A percentile compares a stretch with the other conserved stretches of the same genome.
These are phyloP conservation scores for Ormyrus rosae DNA, from an alignment of 2,888 invertebrate species.

Conservation along the genomic window DNA sequence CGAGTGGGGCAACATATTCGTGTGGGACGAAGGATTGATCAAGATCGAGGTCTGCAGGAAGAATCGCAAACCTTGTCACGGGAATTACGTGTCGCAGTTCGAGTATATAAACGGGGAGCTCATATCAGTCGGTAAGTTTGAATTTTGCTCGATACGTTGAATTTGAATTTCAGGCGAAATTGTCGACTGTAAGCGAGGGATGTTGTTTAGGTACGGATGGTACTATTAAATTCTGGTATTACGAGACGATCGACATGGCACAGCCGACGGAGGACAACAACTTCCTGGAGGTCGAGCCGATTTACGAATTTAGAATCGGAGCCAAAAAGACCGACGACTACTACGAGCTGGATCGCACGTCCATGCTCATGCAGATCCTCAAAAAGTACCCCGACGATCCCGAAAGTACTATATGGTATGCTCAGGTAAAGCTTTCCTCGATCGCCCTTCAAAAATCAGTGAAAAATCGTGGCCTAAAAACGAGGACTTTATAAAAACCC, in stretches of 20 bases:
- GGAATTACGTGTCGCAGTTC: constrained; percentile 83
- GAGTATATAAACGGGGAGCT: constrained; percentile 77
- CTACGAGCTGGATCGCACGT: no score
- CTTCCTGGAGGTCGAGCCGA: constrained; percentile 89
- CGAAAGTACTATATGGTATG: constrained; percentile 80
- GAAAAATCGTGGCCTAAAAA: no score
- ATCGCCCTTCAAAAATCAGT: neutral
- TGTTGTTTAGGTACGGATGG: constrained; percentile 82
- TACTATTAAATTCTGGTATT: constrained; percentile 90
- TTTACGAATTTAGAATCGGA: constrained; percentile 86
- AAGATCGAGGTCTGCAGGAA: constrained; percentile 88
- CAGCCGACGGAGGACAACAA: constrained; percentile 89
- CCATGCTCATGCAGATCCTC: constrained; percentile 78
- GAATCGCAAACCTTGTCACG: constrained; percentile 85
- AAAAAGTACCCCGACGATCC: constrained; percentile 75
- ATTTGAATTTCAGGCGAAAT: neutral
- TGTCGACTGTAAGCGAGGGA: neutral
- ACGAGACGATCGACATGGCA: constrained; percentile 92
- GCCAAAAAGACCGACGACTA: constrained; percentile 60
- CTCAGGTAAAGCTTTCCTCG: constrained; percentile 80
- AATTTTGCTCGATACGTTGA: constrained; percentile 40
- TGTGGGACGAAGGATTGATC: constrained; percentile 94
- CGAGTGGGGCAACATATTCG: constrained; percentile 93
- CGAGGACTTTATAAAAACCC: no score
- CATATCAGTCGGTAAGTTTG: constrained; percentile 77